Evolutionary conservation across 2,888 invertebrate species (phyloP).

Genomic region (Cheilosia soror): DNA sequence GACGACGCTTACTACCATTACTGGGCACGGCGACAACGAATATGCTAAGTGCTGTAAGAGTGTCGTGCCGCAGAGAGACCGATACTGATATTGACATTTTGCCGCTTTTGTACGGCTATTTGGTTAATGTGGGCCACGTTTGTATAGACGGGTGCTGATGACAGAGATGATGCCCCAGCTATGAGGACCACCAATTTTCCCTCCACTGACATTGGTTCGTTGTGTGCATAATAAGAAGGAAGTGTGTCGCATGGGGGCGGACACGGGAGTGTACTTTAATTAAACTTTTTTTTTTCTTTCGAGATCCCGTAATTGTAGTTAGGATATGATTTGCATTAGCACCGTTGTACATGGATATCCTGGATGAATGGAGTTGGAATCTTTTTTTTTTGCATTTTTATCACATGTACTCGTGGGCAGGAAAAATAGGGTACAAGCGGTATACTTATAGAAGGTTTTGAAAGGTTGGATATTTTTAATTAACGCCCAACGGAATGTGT

Average conservation of each 20-base stretch:
- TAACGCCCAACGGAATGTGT: slow-evolving; percentile 46
- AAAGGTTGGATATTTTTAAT: slow-evolving; percentile 66
- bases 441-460: neutral
- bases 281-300: slow-evolving; percentile 54
- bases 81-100: slow-evolving; percentile 74
- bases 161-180: slow-evolving; percentile 41
- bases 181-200: slow-evolving; percentile 37
- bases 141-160: slow-evolving; percentile 48
- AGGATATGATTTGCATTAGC: slow-evolving; percentile 74
- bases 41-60: slow-evolving; percentile 71
- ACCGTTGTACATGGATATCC: slow-evolving; percentile 65
- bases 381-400: slow-evolving; percentile 19
- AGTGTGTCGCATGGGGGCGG: slow-evolving; percentile 26
- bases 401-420: slow-evolving; percentile 12
- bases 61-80: slow-evolving; percentile 67
- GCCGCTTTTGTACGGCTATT: slow-evolving; percentile 71
- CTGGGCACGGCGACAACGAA: slow-evolving; percentile 51
- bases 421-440: slow-evolving; percentile 27
- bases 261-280: slow-evolving; percentile 56
- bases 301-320: slow-evolving; percentile 62
- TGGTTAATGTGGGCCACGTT: slow-evolving; percentile 60
- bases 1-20: slow-evolving; percentile 10
- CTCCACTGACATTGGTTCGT: slow-evolving; percentile 67
- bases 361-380: slow-evolving; percentile 47
- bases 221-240: slow-evolving; percentile 64